Conservation (phyloP, 2,888 invertebrate species). For the Stictocephala bisonia region DNA sequence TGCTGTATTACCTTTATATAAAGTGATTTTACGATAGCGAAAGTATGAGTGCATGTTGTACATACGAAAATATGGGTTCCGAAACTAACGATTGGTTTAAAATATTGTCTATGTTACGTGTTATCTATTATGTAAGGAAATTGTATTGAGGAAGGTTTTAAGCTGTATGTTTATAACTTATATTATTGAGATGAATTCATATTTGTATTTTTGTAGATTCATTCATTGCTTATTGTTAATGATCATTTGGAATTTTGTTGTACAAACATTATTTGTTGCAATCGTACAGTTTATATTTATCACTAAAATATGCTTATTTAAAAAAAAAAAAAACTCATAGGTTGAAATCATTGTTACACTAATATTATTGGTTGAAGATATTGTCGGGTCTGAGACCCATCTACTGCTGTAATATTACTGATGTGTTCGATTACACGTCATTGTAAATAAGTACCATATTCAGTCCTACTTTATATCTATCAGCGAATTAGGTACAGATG, state of each 20-base stretch:
- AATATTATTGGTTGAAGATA: slow-evolving; percentile 17
- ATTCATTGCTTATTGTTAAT: slow-evolving; percentile 33
- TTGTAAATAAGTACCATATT: slow-evolving; percentile 19
- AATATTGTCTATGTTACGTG: slow-evolving; percentile 36
- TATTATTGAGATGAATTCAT: slow-evolving; percentile 36
- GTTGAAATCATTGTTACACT: slow-evolving; percentile 7
- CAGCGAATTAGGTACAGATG: slow-evolving; percentile 15
- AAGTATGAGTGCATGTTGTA: slow-evolving; percentile 18
- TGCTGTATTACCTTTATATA: slow-evolving; percentile 38
- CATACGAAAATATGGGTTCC: slow-evolving; percentile 32
- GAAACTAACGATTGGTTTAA: slow-evolving; percentile 35
- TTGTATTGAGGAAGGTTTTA: slow-evolving; percentile 30
- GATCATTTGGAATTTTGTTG: slow-evolving; percentile 28
- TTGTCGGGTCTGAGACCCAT: neutral
- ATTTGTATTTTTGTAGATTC: slow-evolving; percentile 42
- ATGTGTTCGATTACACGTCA: slow-evolving; percentile 15
- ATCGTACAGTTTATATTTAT: slow-evolving; percentile 1
- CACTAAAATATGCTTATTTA: neutral
- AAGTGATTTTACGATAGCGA: slow-evolving; percentile 8
- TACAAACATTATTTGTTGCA: slow-evolving; percentile 24
- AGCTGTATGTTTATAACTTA: slow-evolving; percentile 37
- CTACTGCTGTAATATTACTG: neutral
- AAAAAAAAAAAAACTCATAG: too few species aligned
- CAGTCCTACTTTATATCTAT: slow-evolving; percentile 1
- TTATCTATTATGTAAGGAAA: slow-evolving; percentile 39